phyloP scores from a whole-genome alignment of 2,888 invertebrate genomes.

The Epirrhoe alternata region DNA sequence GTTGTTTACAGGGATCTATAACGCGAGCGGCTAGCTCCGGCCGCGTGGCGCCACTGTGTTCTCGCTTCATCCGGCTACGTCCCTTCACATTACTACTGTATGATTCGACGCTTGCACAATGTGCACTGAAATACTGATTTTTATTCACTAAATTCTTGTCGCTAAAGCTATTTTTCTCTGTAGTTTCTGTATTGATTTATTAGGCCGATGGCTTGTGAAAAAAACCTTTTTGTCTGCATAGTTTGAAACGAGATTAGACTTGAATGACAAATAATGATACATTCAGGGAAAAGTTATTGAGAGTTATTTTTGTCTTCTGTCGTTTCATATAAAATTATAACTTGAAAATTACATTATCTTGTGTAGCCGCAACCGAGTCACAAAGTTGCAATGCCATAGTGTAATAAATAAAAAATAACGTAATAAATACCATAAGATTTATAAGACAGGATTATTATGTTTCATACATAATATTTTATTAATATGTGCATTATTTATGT shows the following conservation, averaged over 20 bases:
- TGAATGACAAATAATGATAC: neutral
- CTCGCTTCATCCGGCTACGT: slow-evolving; percentile 35
- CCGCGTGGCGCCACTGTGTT: slow-evolving; percentile 29
- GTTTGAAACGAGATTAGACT: neutral
- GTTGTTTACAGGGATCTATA: slow-evolving; percentile 53
- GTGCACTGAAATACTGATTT: neutral
- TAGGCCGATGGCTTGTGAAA: neutral
- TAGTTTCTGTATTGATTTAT: neutral
- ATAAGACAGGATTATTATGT: slow-evolving; percentile 51
- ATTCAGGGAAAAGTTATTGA: neutral
- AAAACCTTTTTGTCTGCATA: neutral
- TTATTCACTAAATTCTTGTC: neutral
- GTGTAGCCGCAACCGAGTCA: slow-evolving; percentile 72
- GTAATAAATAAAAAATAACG: slow-evolving; percentile 58
- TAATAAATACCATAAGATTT: slow-evolving; percentile 66
- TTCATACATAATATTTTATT: slow-evolving; percentile 65
- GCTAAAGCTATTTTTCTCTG: neutral
- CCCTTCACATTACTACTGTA: slow-evolving; percentile 9
- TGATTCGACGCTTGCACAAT: neutral
- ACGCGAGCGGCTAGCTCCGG: slow-evolving; percentile 35
- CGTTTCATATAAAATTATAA: slow-evolving; percentile 10
- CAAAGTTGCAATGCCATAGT: slow-evolving; percentile 81
- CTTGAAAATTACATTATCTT: slow-evolving; percentile 23
- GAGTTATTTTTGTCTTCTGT: neutral
- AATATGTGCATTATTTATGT: slow-evolving; percentile 73